Percentiles rank a stretch among this genome's conserved stretches.
Conservation (phyloP, 2,113 vertebrate genomes). For the Narcine bancroftii region DNA sequence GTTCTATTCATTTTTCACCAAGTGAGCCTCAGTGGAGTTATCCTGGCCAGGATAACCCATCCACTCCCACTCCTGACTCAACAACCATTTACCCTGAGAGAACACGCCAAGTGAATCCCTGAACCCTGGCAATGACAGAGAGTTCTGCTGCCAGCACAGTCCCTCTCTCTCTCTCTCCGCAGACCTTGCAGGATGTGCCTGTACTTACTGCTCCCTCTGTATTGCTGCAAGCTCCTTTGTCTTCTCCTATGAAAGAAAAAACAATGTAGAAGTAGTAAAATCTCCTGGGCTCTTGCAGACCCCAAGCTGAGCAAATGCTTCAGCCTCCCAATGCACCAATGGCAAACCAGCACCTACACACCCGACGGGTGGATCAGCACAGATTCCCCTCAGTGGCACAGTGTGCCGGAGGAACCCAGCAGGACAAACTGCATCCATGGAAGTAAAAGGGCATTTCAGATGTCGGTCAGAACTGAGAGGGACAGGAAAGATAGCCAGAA, state of each 20-base stretch:
- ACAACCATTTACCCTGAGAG: not conserved
- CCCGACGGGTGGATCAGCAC: too few relatives aligned
- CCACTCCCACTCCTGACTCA: too few relatives aligned
- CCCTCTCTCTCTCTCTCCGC: not conserved
- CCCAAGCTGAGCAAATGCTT: not conserved
- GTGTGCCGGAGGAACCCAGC: too few relatives aligned
- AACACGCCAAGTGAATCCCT: not conserved
- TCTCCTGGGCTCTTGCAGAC: not conserved
- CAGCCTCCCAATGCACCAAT: not conserved
- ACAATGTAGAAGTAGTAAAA: not conserved
- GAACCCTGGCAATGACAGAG: not conserved
- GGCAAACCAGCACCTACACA: not conserved
- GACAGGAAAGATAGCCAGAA: too few relatives aligned
- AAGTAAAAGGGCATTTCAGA: too few relatives aligned
- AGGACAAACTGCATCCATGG: too few relatives aligned
- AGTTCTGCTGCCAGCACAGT: not conserved
- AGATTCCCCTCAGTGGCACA: too few relatives aligned
- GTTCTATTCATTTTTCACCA: too few relatives aligned
- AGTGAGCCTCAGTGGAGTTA: too few relatives aligned
- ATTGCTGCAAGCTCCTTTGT: conserved; percentile 54
- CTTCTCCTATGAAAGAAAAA: conserved; percentile 49
- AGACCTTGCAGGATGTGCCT: not conserved
- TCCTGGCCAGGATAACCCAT: too few relatives aligned
- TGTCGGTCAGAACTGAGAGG: too few relatives aligned
- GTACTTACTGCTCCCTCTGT: conserved; percentile 56